Conservation (phyloP, 1,140 invertebrate species). For the Orchesella cincta region DNA sequence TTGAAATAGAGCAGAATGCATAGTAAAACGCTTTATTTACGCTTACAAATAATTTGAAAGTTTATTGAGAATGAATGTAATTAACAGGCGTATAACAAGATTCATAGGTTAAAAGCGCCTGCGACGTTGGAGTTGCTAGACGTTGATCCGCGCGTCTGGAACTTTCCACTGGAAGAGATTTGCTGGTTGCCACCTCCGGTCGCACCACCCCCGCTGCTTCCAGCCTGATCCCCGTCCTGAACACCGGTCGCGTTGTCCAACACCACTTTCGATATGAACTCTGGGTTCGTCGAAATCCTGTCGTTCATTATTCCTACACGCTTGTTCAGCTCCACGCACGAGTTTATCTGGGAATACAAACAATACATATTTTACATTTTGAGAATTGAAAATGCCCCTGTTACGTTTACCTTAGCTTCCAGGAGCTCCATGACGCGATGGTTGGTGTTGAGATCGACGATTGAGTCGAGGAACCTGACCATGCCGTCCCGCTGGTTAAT, state of each 20-base stretch:
- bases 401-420: constrained; percentile 69
- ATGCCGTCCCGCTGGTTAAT: constrained; percentile 98
- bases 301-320: constrained; percentile 47
- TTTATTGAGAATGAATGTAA: too few relatives aligned
- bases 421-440: background rate
- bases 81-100: too few relatives aligned
- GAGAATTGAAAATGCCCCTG: constrained; percentile 57
- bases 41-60: too few relatives aligned
- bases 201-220: background rate
- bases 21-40: too few relatives aligned
- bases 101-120: background rate
- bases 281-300: constrained; percentile 45
- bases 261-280: constrained; percentile 11
- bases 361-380: constrained; percentile 25
- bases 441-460: background rate
- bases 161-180: background rate
- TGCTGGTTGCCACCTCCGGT: background rate
- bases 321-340: constrained; percentile 79
- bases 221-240: background rate
- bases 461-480: constrained; percentile 93
- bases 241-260: background rate
- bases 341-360: constrained; percentile 68
- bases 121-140: background rate
- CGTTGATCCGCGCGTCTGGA: background rate
- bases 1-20: too few relatives aligned